Conservation (phyloP, 2,797 vertebrate genomes). For the Intellagama lesueurii region DNA sequence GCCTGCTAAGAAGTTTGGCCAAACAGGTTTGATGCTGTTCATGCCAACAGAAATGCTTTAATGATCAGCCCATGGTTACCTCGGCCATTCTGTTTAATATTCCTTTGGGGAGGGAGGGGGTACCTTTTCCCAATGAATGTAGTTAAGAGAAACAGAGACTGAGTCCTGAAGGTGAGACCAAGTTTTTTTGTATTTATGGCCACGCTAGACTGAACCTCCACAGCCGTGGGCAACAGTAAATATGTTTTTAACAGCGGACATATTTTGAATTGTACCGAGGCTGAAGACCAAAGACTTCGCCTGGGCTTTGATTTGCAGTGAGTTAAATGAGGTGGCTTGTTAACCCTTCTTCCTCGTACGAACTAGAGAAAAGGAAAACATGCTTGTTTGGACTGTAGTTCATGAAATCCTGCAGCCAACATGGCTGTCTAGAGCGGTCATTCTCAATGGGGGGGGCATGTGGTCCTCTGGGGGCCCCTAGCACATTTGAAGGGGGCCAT, state of each 20-base stretch:
- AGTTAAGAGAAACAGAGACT: constrained; percentile 32
- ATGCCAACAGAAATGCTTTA: background rate
- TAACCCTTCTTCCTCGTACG: background rate
- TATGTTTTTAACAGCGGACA: no score
- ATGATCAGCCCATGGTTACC: constrained; percentile 55
- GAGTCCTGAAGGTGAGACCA: constrained; percentile 53
- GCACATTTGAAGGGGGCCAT: no score
- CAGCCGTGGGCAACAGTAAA: background rate
- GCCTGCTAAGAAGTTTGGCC: constrained; percentile 59
- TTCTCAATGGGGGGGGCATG: no score
- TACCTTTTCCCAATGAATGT: constrained; percentile 45
- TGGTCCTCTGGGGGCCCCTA: no score
- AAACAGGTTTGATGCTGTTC: constrained; percentile 39
- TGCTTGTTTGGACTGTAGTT: no score
- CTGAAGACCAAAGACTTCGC: background rate
- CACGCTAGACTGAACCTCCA: background rate
- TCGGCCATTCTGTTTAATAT: constrained; percentile 51
- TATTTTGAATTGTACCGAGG: background rate
- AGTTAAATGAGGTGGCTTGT: background rate
- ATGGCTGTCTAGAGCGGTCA: no score
- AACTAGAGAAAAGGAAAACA: background rate
- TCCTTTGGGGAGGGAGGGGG: constrained; percentile 20
- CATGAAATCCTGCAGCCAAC: no score
- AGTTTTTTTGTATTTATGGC: constrained; percentile 54
- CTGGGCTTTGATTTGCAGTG: no score